Percentiles rank a stretch among this genome's conserved stretches.
phyloP scores from a whole-genome alignment of 2,888 invertebrate genomes.

The Lobophora halterata region DNA sequence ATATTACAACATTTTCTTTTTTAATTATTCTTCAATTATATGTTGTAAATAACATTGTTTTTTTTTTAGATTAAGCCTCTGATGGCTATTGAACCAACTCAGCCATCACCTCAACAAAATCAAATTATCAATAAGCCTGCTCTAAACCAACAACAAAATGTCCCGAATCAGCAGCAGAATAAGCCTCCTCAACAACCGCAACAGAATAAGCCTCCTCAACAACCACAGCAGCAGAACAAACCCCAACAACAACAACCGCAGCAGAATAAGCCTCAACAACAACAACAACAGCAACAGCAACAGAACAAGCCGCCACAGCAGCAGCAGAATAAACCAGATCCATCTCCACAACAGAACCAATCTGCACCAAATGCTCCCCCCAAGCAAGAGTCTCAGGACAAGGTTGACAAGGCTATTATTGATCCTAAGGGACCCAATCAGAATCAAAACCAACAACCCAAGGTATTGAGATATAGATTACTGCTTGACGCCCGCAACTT shows the following conservation, averaged over 20 bases:
- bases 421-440: constrained; percentile 46
- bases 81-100: constrained; percentile 28
- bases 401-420: constrained; percentile 52
- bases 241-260: constrained; percentile 33
- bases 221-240: constrained; percentile 32
- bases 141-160: constrained; percentile 30
- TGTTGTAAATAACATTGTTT: background rate
- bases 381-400: constrained; percentile 47
- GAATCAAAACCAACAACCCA: constrained; percentile 37
- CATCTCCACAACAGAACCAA: constrained; percentile 28
- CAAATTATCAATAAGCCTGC: constrained; percentile 31
- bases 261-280: constrained; percentile 32
- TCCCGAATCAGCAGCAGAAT: constrained; percentile 10
- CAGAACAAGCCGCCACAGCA: constrained; percentile 31
- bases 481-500: too few relatives aligned
- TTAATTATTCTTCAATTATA: background rate
- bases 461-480: too few relatives aligned
- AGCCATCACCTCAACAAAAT: constrained; percentile 25
- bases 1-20: too few relatives aligned
- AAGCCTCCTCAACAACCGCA: constrained; percentile 27
- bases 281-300: constrained; percentile 36
- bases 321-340: constrained; percentile 34
- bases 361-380: constrained; percentile 34
- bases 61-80: constrained; percentile 30
- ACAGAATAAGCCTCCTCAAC: constrained; percentile 31